Conservation (phyloP, 1,140 invertebrate genomes). For the Microplitis demolitor region DNA sequence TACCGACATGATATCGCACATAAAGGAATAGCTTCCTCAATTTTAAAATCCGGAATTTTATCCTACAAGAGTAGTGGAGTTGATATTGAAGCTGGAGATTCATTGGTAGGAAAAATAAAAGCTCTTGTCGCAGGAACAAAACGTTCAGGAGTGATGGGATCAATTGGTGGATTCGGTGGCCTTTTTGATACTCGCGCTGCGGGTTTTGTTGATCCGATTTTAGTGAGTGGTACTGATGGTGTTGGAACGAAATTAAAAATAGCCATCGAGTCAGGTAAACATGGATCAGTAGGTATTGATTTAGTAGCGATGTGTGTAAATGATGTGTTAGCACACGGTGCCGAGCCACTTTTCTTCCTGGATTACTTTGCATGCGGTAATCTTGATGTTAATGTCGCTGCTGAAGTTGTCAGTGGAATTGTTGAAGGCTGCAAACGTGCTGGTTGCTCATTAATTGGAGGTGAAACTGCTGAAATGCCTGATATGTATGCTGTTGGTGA, state of each 20-base stretch:
- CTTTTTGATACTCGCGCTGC: constrained; percentile 79
- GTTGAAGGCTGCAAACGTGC: constrained; percentile 84
- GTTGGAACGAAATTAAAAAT: constrained; percentile 96
- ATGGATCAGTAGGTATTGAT: constrained; percentile 90
- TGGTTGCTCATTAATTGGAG: constrained; percentile 87
- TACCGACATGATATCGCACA: constrained; percentile 89
- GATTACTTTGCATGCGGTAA: constrained; percentile 95
- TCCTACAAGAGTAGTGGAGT: constrained; percentile 93
- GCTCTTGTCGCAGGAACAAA: constrained; percentile 73
- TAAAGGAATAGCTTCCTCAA: constrained; percentile 74
- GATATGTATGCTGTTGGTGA: constrained; percentile 86
- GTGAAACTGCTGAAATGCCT: constrained; percentile 97
- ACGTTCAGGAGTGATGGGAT: constrained; percentile 74
- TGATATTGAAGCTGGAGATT: constrained; percentile 89
- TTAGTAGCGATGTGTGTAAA: constrained; percentile 98
- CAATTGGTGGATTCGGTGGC: constrained; percentile 91
- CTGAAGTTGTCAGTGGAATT: constrained; percentile 82
- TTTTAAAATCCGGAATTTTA: constrained; percentile 64
- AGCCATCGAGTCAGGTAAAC: constrained; percentile 78
- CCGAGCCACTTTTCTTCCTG: constrained; percentile 93
- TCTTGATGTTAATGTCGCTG: constrained; percentile 77
- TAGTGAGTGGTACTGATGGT: constrained; percentile 95
- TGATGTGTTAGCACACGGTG: constrained; percentile 92
- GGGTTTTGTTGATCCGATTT: constrained; percentile 77
- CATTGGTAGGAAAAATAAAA: constrained; percentile 83